These are phyloP conservation scores for Mastigias papua DNA, from an alignment of 30 jellyfish, hydroid and myxozoan genomes.

Conservation along the genomic window DNA sequence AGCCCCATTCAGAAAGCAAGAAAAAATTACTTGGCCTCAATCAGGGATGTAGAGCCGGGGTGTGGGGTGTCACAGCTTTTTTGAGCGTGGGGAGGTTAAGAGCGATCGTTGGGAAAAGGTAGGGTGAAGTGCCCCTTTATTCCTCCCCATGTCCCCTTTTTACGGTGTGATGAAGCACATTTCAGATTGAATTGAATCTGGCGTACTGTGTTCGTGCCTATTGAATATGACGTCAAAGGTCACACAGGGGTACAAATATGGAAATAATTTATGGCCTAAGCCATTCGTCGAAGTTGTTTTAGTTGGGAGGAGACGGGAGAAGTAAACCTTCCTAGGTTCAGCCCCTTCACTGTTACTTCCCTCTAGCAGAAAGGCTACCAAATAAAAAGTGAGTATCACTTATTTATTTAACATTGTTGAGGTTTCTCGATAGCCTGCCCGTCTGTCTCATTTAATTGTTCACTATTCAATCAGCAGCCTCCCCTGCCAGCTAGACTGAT, in stretches of 20 bases:
- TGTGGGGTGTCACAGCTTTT: too few species aligned
- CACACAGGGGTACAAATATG: conserved; percentile 60
- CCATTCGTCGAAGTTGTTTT: background rate
- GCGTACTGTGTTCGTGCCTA: background rate
- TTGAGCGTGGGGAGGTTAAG: too few species aligned
- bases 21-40: too few species aligned
- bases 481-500: background rate
- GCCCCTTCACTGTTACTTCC: background rate
- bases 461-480: background rate
- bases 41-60: too few species aligned
- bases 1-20: too few species aligned
- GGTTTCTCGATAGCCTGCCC: background rate
- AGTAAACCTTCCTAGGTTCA: background rate
- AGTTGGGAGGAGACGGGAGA: conserved; percentile 2
- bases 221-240: conserved; percentile 8
- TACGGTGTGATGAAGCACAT: too few species aligned
- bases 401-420: background rate
- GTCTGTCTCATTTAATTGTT: background rate
- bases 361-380: background rate
- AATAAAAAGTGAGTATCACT: background rate
- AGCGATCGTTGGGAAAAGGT: too few species aligned
- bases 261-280: conserved; percentile 36
- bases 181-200: background rate
- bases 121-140: too few species aligned
- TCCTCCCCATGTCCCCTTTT: too few species aligned